Base-by-base conservation (phyloP, 1,140 invertebrate genomes). In the Magallana angulata region DNA sequence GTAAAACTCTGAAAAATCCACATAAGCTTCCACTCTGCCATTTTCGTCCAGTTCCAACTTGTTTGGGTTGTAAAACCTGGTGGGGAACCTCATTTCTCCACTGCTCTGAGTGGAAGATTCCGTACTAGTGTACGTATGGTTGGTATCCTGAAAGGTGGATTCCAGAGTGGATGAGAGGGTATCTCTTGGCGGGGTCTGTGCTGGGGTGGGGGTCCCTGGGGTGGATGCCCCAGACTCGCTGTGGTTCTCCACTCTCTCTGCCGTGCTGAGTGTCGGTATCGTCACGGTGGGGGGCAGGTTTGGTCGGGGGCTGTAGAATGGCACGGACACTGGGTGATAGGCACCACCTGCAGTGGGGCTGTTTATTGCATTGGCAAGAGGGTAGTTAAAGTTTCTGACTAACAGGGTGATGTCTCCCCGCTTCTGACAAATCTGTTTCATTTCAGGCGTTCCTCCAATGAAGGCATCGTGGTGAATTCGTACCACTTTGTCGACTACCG, bases 341-440 rank as follows among this genome's bases (percentile, higher is more conserved):
- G 88, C 18, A 24, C 82, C 89, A 8, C 86, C 82, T 14, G 87
- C 86, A 59, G 91, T 92, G 12, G 92, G 92, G 57, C 91, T 93
- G 71, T 88, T 90, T 48, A 92, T 91, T 16, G 96, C 96, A 89
- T 96, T 96, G 1, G 97, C 96, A 18, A 98, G 93, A 8, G 96
- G 96, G 92, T 97, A 98, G 94, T 97, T 98, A 92, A 98, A 98
- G 93, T 98, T 98, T 64, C 97, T 95, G 71, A 98, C 97, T 0
- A 98, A 92, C 7, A 99, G 95, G 0, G 97, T 98, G 89, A 98
- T 97, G 92, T 98, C 97, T 88, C 97, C 97, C 68, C 97, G 93
- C 91, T 96, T 96, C 24, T 95, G 93, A 85, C 94, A 95, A 16
- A 91, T 60, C 57, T 76, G 81, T 85, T 94, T 94, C 64, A 91